A percentile compares a stretch with the other conserved stretches of the same genome.
Conservation (phyloP, 2,888 invertebrate genomes). For the Coelinius sp. region DNA sequence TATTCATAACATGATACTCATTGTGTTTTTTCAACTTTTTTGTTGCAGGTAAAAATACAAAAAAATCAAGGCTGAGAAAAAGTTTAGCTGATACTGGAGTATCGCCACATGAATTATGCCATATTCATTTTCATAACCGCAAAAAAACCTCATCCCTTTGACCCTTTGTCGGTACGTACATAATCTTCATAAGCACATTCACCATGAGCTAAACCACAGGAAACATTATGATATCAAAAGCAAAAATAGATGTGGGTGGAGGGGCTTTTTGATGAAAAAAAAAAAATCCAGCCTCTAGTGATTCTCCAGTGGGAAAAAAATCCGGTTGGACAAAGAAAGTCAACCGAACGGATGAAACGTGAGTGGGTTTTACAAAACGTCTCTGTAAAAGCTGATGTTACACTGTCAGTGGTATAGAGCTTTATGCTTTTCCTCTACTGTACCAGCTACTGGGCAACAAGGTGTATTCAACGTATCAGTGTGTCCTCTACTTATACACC, state of each 20-base stretch:
- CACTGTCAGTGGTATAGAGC: not conserved
- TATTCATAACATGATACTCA: constrained; percentile 15
- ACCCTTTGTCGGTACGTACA: not conserved
- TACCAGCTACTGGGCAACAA: not conserved
- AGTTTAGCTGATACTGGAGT: not conserved
- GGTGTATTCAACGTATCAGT: not conserved
- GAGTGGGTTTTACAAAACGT: constrained; percentile 33
- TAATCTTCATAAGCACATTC: constrained; percentile 30
- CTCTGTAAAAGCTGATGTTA: constrained; percentile 27
- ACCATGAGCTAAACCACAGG: not conserved
- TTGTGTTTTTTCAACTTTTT: constrained; percentile 16
- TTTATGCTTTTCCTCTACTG: not conserved
- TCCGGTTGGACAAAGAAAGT: not conserved
- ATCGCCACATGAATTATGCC: not conserved
- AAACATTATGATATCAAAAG: not conserved
- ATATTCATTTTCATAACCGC: not conserved
- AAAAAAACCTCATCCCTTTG: not conserved
- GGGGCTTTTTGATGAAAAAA: not conserved
- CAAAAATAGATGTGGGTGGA: not conserved
- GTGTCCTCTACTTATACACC: not conserved
- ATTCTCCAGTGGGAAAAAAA: not conserved
- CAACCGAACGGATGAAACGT: constrained; percentile 36
- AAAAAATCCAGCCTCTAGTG: not conserved
- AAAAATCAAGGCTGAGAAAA: not conserved
- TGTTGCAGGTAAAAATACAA: constrained; percentile 42